phyloP scores from a whole-genome alignment of 2,888 invertebrate species.

The Dinocampus coccinellae region DNA sequence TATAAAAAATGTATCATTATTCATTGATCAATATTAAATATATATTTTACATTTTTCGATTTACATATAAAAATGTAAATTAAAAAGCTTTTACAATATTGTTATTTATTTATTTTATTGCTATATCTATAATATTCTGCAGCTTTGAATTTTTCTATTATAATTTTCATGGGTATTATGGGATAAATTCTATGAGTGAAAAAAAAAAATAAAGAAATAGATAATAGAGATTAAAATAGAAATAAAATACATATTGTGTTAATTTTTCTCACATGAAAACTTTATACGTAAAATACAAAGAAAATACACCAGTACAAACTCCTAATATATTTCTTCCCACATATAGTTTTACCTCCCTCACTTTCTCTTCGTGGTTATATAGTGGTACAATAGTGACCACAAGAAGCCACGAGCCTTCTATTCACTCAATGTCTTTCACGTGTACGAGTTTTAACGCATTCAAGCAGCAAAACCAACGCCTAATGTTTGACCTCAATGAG shows the following conservation, averaged over 20 bases:
- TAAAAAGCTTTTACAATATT: too few species aligned
- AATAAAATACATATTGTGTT: neutral
- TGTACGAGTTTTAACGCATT: slow-evolving; percentile 8
- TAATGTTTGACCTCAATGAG: slow-evolving; percentile 7
- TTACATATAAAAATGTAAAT: too few species aligned
- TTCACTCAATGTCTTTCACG: neutral
- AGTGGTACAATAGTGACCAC: slow-evolving; percentile 9
- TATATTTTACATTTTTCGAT: too few species aligned
- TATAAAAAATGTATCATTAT: too few species aligned
- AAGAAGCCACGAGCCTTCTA: slow-evolving; percentile 13
- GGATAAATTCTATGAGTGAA: too few species aligned
- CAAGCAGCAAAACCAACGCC: slow-evolving; percentile 8
- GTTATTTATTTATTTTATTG: too few species aligned
- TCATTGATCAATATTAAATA: too few species aligned
- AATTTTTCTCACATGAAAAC: neutral
- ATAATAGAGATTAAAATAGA: too few species aligned
- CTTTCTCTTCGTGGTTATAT: slow-evolving; percentile 9
- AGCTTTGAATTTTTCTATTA: too few species aligned
- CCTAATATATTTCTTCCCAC: slow-evolving; percentile 39
- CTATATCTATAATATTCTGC: too few species aligned
- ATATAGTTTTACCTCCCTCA: slow-evolving; percentile 23
- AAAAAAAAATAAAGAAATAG: too few species aligned
- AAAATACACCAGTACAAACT: slow-evolving; percentile 16
- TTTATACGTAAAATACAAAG: neutral
- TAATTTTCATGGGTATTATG: too few species aligned